phyloP scores from a whole-genome alignment of 2,888 invertebrate species.

The Colostygia pectinataria region DNA sequence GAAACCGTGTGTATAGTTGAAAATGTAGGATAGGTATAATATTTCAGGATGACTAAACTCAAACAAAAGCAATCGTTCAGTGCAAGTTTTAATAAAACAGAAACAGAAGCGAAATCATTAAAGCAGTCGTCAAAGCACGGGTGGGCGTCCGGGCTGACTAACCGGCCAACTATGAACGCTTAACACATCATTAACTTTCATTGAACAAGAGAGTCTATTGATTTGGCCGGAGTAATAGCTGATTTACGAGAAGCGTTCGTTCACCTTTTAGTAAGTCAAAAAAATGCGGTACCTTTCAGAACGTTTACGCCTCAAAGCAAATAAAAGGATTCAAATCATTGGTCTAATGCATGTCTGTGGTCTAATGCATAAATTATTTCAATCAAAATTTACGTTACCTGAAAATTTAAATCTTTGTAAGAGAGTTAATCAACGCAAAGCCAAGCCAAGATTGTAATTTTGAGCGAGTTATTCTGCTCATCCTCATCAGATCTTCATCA shows the following conservation, averaged over 20 bases:
- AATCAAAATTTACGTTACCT: background rate
- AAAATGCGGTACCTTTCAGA: conserved; percentile 15
- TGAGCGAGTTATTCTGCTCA: too few species aligned
- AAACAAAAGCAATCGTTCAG: conserved; percentile 36
- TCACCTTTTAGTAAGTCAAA: conserved; percentile 48
- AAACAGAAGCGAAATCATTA: conserved; percentile 48
- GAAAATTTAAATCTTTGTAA: too few species aligned
- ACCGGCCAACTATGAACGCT: conserved; percentile 42
- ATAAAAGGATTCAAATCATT: too few species aligned
- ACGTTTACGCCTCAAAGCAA: conserved; percentile 15
- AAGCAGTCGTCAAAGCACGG: conserved; percentile 52
- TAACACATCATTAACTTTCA: conserved; percentile 37
- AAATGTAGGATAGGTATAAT: conserved; percentile 16
- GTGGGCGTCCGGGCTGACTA: conserved; percentile 49
- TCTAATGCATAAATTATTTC: conserved; percentile 15
- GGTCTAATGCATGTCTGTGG: too few species aligned
- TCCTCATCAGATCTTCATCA: too few species aligned
- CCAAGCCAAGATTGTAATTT: background rate
- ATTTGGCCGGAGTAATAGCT: conserved; percentile 48
- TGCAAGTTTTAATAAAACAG: conserved; percentile 28
- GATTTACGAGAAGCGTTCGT: conserved; percentile 53
- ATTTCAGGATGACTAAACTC: conserved; percentile 31
- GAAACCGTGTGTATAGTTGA: too few species aligned
- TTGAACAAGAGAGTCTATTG: conserved; percentile 40
- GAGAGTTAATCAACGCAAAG: too few species aligned